Percentiles rank a stretch among this genome's conserved stretches.
phyloP scores from a whole-genome alignment of 2,888 invertebrate genomes.

The Apoderus coryli region DNA sequence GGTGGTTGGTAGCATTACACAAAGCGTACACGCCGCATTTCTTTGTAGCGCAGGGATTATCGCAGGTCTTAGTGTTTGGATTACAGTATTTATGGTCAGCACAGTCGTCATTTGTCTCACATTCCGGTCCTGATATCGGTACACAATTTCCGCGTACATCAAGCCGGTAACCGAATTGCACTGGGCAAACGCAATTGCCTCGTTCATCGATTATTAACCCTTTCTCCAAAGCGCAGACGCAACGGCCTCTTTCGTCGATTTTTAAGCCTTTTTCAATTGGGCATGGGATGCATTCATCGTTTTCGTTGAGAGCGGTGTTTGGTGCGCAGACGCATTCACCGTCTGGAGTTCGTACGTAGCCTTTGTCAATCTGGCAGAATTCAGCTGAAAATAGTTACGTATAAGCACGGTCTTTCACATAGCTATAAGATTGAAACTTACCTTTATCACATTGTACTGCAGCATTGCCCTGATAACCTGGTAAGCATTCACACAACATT shows the following conservation, averaged over 20 bases:
- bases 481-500: slow-evolving; percentile 76
- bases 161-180: slow-evolving; percentile 49
- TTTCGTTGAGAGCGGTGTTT: slow-evolving; percentile 58
- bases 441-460: slow-evolving; percentile 68
- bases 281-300: slow-evolving; percentile 67
- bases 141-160: slow-evolving; percentile 47
- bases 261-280: slow-evolving; percentile 54
- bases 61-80: slow-evolving; percentile 51
- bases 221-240: slow-evolving; percentile 65
- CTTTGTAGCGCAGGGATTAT: slow-evolving; percentile 63
- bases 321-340: slow-evolving; percentile 64
- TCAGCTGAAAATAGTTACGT: too few species aligned
- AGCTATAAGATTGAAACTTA: too few species aligned
- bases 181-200: slow-evolving; percentile 61
- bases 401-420: too few species aligned
- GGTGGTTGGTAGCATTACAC: slow-evolving; percentile 64
- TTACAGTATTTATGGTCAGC: slow-evolving; percentile 65
- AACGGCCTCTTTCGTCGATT: slow-evolving; percentile 62
- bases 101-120: slow-evolving; percentile 59
- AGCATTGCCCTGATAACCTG: slow-evolving; percentile 79
- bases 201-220: slow-evolving; percentile 66
- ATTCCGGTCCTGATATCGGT: slow-evolving; percentile 39
- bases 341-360: slow-evolving; percentile 46
- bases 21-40: slow-evolving; percentile 62
- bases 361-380: slow-evolving; percentile 51